Evolutionary conservation across 1,140 invertebrate species (phyloP).

Genomic region (Brachionus rubens): DNA sequence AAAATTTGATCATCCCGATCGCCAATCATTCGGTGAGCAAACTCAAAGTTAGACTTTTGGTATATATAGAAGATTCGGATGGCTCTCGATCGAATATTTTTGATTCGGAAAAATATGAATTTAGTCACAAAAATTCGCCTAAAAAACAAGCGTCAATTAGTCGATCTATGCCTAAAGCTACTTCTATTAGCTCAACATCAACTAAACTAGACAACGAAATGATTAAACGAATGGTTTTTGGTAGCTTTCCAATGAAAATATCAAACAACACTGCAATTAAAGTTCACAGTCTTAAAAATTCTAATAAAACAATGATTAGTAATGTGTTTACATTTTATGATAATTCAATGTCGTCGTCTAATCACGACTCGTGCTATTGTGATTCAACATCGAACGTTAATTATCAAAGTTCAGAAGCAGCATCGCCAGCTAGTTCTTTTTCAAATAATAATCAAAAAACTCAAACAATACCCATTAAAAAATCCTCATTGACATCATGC

Average conservation of each 20-base stretch:
- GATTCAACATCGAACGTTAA: neutral
- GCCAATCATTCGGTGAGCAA: neutral
- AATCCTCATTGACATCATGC: neutral
- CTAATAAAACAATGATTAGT: slow-evolving; percentile 24
- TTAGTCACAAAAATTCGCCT: neutral
- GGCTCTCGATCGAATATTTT: slow-evolving; percentile 21
- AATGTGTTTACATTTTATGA: slow-evolving; percentile 37
- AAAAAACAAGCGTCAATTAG: neutral
- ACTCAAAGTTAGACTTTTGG: neutral
- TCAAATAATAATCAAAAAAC: no score
- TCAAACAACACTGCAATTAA: slow-evolving; percentile 36
- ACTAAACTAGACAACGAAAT: slow-evolving; percentile 19
- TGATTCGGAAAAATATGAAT: neutral
- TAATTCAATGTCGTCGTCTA: neutral
- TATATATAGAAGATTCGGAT: neutral
- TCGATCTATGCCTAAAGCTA: neutral
- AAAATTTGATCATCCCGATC: no score
- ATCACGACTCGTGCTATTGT: neutral
- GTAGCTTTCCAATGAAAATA: slow-evolving; percentile 41
- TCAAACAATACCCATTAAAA: neutral
- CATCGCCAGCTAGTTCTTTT: no score
- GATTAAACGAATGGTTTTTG: slow-evolving; percentile 34
- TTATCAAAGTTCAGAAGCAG: neutral
- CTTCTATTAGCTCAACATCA: no score
- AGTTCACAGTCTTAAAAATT: slow-evolving; percentile 21